These are phyloP conservation scores for Sigmodon hispidus DNA, from an alignment of 2,113 vertebrate genomes.

Conservation along the genomic window DNA sequence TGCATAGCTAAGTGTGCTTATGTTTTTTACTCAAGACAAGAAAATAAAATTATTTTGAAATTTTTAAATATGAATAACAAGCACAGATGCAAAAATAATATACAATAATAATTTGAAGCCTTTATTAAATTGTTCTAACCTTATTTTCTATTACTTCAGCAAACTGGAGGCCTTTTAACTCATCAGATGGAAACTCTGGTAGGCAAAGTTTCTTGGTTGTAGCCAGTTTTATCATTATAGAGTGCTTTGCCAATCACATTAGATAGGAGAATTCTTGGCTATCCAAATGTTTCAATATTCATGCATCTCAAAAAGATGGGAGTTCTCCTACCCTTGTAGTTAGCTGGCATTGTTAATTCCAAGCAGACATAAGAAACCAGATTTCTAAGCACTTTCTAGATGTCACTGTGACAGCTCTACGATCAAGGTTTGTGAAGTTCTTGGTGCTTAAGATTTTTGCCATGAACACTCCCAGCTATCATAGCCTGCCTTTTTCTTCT, in stretches of 20 bases:
- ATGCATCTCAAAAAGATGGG: accelerated
- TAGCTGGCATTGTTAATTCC: neutral
- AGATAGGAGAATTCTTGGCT: neutral
- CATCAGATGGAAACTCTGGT: neutral
- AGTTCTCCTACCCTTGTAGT: neutral
- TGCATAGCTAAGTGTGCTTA: neutral
- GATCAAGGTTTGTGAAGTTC: neutral
- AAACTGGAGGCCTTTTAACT: accelerated
- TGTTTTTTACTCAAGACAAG: neutral
- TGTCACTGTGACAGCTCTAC: neutral
- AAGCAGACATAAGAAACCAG: neutral
- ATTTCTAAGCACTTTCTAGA: neutral
- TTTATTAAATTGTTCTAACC: neutral
- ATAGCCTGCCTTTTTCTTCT: neutral
- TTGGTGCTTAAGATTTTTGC: neutral
- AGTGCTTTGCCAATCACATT: neutral
- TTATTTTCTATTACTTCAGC: neutral
- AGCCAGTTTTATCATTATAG: neutral
- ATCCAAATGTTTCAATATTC: neutral
- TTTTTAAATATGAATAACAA: neutral
- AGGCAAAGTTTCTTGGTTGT: too few species aligned
- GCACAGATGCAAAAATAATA: neutral
- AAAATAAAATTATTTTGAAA: neutral
- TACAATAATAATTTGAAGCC: neutral
- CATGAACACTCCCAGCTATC: neutral